Percentiles rank a stretch among this genome's conserved stretches.
phyloP scores from a whole-genome alignment of 1,140 invertebrate species.

The Holotrichia oblita region DNA sequence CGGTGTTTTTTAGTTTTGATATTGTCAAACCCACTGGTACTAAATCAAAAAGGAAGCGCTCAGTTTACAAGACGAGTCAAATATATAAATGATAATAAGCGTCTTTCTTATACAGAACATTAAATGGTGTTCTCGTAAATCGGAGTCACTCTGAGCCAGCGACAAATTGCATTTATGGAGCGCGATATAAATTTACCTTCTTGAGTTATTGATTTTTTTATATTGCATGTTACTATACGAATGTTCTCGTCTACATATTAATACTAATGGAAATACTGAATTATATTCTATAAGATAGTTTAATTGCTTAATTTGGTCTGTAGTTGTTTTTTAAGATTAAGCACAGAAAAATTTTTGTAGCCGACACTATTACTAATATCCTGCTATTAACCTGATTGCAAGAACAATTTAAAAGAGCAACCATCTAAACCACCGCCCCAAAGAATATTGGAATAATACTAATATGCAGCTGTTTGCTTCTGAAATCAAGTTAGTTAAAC shows the following conservation, averaged over 20 bases:
- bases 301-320: too few species aligned
- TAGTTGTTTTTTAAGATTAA: too few species aligned
- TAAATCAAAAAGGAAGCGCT: conserved; percentile 17
- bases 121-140: conserved; percentile 26
- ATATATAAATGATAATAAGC: conserved; percentile 28
- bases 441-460: too few species aligned
- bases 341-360: too few species aligned
- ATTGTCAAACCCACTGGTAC: not conserved
- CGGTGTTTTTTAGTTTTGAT: not conserved
- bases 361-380: too few species aligned
- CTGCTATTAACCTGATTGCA: too few species aligned
- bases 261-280: too few species aligned
- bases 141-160: not conserved
- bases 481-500: too few species aligned
- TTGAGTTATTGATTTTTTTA: not conserved
- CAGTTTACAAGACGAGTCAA: conserved; percentile 13
- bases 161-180: conserved; percentile 35
- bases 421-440: too few species aligned
- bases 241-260: too few species aligned
- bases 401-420: too few species aligned
- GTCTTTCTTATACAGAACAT: conserved; percentile 33
- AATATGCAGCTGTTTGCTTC: too few species aligned
- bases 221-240: not conserved
- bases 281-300: not conserved
- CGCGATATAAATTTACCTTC: conserved; percentile 11